Conservation (phyloP, 1,140 invertebrate species). For the Drosophila baimaii region DNA sequence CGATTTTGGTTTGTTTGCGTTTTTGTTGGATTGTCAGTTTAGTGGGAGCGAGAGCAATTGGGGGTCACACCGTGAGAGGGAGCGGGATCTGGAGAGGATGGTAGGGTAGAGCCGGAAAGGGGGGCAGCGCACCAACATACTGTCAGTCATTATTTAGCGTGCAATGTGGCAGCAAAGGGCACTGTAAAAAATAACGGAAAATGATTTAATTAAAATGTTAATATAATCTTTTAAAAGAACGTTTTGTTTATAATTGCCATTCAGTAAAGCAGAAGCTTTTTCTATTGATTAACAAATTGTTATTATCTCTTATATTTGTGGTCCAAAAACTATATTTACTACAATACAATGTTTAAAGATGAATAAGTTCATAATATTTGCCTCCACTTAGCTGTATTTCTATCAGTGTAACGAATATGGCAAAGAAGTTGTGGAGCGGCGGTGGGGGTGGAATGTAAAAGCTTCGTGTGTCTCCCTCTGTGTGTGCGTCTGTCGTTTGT, state of each 20-base stretch:
- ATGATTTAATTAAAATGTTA: too few species aligned
- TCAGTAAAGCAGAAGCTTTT: too few species aligned
- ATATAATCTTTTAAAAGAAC: too few species aligned
- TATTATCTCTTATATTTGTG: too few species aligned
- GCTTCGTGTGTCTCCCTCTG: slow-evolving; percentile 62
- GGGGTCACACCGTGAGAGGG: slow-evolving; percentile 59
- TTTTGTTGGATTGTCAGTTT: slow-evolving; percentile 74
- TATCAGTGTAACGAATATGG: slow-evolving; percentile 8
- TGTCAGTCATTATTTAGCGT: slow-evolving; percentile 82
- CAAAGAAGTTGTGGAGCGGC: neutral
- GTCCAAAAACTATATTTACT: neutral
- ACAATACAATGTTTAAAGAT: neutral
- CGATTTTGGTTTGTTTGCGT: slow-evolving; percentile 64
- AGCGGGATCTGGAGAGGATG: neutral
- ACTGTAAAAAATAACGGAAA: slow-evolving; percentile 8
- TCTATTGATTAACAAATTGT: too few species aligned
- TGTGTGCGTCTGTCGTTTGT: slow-evolving; percentile 54
- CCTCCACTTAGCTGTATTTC: neutral
- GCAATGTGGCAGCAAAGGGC: slow-evolving; percentile 48
- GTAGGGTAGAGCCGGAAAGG: neutral
- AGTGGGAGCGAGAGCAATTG: slow-evolving; percentile 74
- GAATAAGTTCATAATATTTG: neutral
- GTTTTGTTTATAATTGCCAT: too few species aligned
- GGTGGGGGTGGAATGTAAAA: slow-evolving; percentile 47
- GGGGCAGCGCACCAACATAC: slow-evolving; percentile 68